These are phyloP conservation scores for Oxyruncus cristatus DNA, from an alignment of 2,113 vertebrate species.

Conservation along the genomic window DNA sequence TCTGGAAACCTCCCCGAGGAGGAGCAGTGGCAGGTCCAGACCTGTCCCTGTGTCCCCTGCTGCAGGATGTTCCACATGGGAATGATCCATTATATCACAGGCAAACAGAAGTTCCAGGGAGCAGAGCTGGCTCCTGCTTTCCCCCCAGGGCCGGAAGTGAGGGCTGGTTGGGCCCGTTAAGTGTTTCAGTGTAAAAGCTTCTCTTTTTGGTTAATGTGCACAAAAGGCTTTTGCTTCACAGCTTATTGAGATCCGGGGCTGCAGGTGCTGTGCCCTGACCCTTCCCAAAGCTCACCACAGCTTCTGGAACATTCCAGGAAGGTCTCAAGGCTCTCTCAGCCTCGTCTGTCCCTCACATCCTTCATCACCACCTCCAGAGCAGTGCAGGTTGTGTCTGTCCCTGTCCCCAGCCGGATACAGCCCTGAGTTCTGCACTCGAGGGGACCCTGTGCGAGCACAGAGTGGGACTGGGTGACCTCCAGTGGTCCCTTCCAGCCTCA, in stretches of 20 bases:
- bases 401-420: not conserved
- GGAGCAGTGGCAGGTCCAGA: not conserved
- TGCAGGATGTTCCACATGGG: rapidly evolving
- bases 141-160: not conserved
- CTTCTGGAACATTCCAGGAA: not conserved
- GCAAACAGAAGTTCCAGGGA: not conserved
- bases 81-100: rapidly evolving
- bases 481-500: not conserved
- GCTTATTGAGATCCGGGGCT: not conserved
- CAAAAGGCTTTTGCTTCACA: conserved; percentile 50
- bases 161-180: not conserved
- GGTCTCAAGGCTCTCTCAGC: not conserved
- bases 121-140: not conserved
- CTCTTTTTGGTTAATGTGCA: conserved; percentile 49
- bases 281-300: not conserved
- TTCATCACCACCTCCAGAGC: not conserved
- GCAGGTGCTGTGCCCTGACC: not conserved
- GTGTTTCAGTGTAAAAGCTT: conserved; percentile 13
- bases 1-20: not conserved
- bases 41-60: rapidly evolving
- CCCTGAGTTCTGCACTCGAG: rapidly evolving
- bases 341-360: not conserved
- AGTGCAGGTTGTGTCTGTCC: not conserved
- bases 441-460: not conserved
- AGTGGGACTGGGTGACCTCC: not conserved